These are phyloP conservation scores for Anthrax anthrax DNA, from an alignment of 2,888 invertebrate genomes.

Conservation along the genomic window DNA sequence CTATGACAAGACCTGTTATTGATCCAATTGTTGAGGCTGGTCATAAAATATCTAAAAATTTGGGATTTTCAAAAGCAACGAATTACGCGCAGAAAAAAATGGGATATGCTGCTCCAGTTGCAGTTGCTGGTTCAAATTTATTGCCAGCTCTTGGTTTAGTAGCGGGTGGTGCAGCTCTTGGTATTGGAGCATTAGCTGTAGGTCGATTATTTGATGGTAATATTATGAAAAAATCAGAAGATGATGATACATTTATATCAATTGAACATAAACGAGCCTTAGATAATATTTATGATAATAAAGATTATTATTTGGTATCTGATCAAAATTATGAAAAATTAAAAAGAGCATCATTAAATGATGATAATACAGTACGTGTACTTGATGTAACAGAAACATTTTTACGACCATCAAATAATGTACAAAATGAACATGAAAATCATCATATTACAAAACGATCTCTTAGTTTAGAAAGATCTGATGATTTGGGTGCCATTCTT, in stretches of 20 bases:
- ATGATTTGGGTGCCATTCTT: slow-evolving; percentile 29
- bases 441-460: slow-evolving; percentile 9
- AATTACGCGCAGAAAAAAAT: slow-evolving; percentile 47
- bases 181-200: slow-evolving; percentile 66
- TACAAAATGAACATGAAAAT: neutral
- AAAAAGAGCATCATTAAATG: neutral
- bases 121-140: slow-evolving; percentile 45
- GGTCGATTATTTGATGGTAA: slow-evolving; percentile 55
- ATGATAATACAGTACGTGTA: slow-evolving; percentile 1
- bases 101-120: slow-evolving; percentile 39
- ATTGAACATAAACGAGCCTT: slow-evolving; percentile 45
- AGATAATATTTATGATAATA: slow-evolving; percentile 13
- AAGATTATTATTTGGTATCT: slow-evolving; percentile 11
- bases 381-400: slow-evolving; percentile 6
- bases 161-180: slow-evolving; percentile 69
- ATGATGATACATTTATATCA: slow-evolving; percentile 30
- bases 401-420: neutral
- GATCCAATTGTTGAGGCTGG: slow-evolving; percentile 66
- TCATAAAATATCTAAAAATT: slow-evolving; percentile 62
- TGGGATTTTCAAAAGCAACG: slow-evolving; percentile 44
- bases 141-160: slow-evolving; percentile 62
- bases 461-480: slow-evolving; percentile 11
- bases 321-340: slow-evolving; percentile 1
- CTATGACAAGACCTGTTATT: slow-evolving; percentile 36
- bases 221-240: slow-evolving; percentile 19